A percentile compares a stretch with the other conserved stretches of the same genome.
Conservation (phyloP, 2,888 invertebrate species). For the Allacma fusca region DNA sequence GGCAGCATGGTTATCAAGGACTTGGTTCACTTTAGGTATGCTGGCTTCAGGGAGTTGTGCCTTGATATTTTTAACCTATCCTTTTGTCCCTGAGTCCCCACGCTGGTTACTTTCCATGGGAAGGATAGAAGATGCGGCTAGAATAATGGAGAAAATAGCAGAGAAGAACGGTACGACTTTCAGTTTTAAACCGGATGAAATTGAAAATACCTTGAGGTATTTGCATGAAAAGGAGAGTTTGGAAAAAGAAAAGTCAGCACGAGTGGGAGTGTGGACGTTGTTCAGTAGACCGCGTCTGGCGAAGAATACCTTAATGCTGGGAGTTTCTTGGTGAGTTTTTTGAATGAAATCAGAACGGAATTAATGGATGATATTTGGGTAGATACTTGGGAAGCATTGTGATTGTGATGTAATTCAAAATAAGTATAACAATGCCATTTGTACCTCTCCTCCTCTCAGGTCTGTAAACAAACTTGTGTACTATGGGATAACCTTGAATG, state of each 20-base stretch:
- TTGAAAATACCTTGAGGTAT: slow-evolving; percentile 20
- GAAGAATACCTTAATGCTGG: slow-evolving; percentile 53
- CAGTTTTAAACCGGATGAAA: slow-evolving; percentile 25
- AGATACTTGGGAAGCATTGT: no score
- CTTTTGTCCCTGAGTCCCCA: slow-evolving; percentile 60
- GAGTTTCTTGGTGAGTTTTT: slow-evolving; percentile 51
- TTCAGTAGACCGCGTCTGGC: slow-evolving; percentile 51
- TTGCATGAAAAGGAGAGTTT: slow-evolving; percentile 33
- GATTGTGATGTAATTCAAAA: no score
- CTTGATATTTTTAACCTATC: slow-evolving; percentile 55
- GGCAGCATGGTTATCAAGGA: slow-evolving; percentile 61
- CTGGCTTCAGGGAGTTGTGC: slow-evolving; percentile 59
- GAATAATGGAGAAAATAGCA: slow-evolving; percentile 51
- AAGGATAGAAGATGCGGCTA: slow-evolving; percentile 50
- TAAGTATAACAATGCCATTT: no score
- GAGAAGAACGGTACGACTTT: slow-evolving; percentile 48
- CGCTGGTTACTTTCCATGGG: slow-evolving; percentile 61
- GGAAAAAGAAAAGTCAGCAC: slow-evolving; percentile 6
- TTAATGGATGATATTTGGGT: no score
- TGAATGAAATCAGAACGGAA: no score
- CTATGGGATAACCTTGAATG: slow-evolving; percentile 60
- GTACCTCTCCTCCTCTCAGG: slow-evolving; percentile 39
- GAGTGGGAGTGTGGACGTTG: slow-evolving; percentile 47
- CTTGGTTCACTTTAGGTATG: slow-evolving; percentile 62
- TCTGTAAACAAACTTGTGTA: slow-evolving; percentile 61